Percentiles rank a stretch among this genome's conserved stretches.
Evolutionary conservation across 1,140 invertebrate species (phyloP).

Genomic region (Phortica variegata): DNA sequence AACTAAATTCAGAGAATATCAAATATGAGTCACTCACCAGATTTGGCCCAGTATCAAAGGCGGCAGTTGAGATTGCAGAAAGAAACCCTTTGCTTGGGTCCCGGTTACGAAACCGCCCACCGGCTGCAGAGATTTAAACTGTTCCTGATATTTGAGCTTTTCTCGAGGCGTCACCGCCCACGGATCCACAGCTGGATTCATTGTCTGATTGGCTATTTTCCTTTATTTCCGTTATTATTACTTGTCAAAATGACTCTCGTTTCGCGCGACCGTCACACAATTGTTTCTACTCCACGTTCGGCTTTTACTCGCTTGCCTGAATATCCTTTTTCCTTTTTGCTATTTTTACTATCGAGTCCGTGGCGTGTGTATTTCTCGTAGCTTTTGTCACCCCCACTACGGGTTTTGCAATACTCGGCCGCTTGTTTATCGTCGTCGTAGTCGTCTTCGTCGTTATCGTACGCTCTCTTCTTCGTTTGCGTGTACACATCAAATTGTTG

Average conservation of each 20-base stretch:
- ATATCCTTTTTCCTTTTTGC: conserved; percentile 5
- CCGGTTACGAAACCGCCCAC: conserved; percentile 87
- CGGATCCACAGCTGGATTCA: conserved; percentile 68
- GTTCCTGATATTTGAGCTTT: conserved; percentile 83
- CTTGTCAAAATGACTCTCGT: background rate
- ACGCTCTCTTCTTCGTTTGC: conserved; percentile 38
- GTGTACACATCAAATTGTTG: conserved; percentile 41
- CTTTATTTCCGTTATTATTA: conserved; percentile 10
- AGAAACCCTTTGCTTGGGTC: conserved; percentile 91
- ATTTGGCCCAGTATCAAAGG: conserved; percentile 87
- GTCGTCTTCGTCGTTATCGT: conserved; percentile 31
- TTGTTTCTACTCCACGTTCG: background rate
- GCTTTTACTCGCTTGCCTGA: conserved; percentile 4
- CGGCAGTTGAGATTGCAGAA: conserved; percentile 88
- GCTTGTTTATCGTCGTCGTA: conserved; percentile 13
- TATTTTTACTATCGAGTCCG: conserved; percentile 3
- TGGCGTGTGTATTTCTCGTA: conserved; percentile 30
- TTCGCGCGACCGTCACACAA: background rate
- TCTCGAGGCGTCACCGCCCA: conserved; percentile 88
- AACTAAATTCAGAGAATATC: background rate
- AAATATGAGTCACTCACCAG: conserved; percentile 69
- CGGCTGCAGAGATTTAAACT: conserved; percentile 86
- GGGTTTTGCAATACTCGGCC: conserved; percentile 7
- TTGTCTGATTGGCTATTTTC: conserved; percentile 15
- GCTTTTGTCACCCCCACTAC: conserved; percentile 25